A percentile compares a stretch with the other conserved stretches of the same genome.
Conservation (phyloP, 2,888 invertebrate species). For the Lordiphosa fenestrarum region DNA sequence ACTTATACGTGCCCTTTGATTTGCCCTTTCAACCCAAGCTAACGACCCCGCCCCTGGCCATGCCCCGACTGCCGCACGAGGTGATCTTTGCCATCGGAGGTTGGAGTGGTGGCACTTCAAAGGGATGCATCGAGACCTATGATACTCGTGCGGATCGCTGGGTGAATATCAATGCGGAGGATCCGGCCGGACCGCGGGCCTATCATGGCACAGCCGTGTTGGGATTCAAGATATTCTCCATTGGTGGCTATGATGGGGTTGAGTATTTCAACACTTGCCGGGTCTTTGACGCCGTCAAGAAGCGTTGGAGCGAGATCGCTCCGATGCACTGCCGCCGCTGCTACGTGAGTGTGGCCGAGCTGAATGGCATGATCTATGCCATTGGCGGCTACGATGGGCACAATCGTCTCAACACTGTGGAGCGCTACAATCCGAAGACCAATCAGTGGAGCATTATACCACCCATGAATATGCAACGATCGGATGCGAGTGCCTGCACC, state of each 20-base stretch:
- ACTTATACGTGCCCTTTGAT: conserved; percentile 46
- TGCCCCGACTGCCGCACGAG: conserved; percentile 92
- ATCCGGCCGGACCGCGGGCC: conserved; percentile 91
- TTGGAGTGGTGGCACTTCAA: conserved; percentile 84
- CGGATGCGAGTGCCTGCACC: conserved; percentile 95
- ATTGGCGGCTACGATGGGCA: conserved; percentile 95
- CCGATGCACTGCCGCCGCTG: conserved; percentile 95
- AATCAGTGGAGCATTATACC: conserved; percentile 95
- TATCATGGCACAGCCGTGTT: conserved; percentile 97
- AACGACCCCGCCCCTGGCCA: conserved; percentile 91
- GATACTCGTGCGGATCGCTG: conserved; percentile 94
- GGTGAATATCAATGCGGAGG: conserved; percentile 86
- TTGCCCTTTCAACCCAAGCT: conserved; percentile 65
- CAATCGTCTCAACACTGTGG: conserved; percentile 91
- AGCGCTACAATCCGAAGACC: conserved; percentile 89
- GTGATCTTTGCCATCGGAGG: conserved; percentile 92
- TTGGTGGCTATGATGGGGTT: conserved; percentile 95
- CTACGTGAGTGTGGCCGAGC: conserved; percentile 91
- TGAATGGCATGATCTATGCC: conserved; percentile 89
- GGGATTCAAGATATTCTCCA: conserved; percentile 90
- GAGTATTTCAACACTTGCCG: conserved; percentile 91
- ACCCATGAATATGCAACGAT: conserved; percentile 93
- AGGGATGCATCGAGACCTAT: conserved; percentile 90
- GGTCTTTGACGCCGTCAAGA: conserved; percentile 92
- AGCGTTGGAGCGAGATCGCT: conserved; percentile 91